Evolutionary conservation across 2,888 invertebrate species (phyloP), one percentile per base, ranked within the genome.

Genomic region (Galeopsomyia nigrocyanea): DNA sequence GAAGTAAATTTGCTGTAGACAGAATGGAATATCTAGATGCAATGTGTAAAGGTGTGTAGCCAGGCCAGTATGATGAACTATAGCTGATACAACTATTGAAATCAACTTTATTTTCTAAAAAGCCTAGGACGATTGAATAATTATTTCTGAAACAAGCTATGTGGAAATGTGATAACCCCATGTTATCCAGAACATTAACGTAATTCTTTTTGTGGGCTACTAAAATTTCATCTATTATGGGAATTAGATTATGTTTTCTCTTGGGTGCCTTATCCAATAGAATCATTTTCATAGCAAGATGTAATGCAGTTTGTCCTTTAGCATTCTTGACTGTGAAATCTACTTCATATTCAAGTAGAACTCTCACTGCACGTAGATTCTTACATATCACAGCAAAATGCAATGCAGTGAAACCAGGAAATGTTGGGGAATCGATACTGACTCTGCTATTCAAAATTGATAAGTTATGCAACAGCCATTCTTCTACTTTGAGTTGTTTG

Each of bases 251-350:
- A 21, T 14, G 6, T 21, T 46, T 56, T 10, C 39, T 16, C 1
- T n/a, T 14, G 7, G 16, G 49, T 13, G 6, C 19, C 16, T 47
- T 26, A 19, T 31, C 21, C 3, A 22, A n/a, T 46, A 51, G n/a
- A 17, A 70, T 51, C 51, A 64, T 70, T 53, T 19, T 17, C 63
- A 62, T 49, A 57, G 51, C 56, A 5, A 67, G 16, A 56, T 71
- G 71, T 17, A 71, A 5, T 9, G 71, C 61, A n/a, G 67, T 71
- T 17, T 61, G 55, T 9, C 62, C 67, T 14, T 57, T 50, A 21
- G 56, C n/a, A 57, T 71, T 51, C n/a, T 67, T 57, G 21, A 51
- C 3, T 22, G 50, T 26, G 3, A 21, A 39, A 51, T 62, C 39
- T 1, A 66, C 62, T 13, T 50, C 22, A 9, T n/a, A 14, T 19